Evolutionary conservation across 2,888 invertebrate species (phyloP).

Genomic region (Dolichopus griseipennis): DNA sequence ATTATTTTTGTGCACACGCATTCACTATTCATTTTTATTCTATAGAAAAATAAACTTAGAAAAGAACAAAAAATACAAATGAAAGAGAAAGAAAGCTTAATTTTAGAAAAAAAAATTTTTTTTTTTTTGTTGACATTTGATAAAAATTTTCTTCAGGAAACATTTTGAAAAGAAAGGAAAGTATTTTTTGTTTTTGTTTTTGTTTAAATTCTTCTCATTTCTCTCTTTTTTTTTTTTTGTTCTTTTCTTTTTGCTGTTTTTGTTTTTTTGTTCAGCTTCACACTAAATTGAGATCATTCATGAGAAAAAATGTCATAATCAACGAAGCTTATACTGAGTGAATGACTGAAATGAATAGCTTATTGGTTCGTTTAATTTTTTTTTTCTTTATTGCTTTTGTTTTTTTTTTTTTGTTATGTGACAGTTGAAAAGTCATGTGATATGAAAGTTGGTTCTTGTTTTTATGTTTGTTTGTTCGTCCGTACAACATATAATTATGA

Average conservation of each 20-base stretch:
- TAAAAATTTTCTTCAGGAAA: neutral
- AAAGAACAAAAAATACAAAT: neutral
- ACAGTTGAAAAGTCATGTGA: neutral
- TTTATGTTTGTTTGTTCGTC: too few species aligned
- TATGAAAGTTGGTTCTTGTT: too few species aligned
- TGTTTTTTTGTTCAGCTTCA: neutral
- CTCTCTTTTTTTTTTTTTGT: neutral
- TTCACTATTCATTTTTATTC: neutral
- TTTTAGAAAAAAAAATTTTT: neutral
- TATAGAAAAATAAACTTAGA: neutral
- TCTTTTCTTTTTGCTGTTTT: neutral
- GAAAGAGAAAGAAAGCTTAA: neutral
- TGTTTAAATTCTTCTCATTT: neutral
- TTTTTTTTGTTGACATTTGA: conserved; percentile 6
- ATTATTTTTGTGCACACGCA: conserved; percentile 1
- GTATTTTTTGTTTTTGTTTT: too few species aligned
- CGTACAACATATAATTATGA: too few species aligned
- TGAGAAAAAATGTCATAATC: conserved; percentile 4
- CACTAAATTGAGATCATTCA: conserved; percentile 4
- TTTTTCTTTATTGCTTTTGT: neutral
- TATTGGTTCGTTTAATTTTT: neutral
- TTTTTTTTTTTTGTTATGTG: neutral
- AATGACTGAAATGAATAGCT: conserved; percentile 1
- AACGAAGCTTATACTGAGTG: neutral
- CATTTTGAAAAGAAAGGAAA: too few species aligned